Evolutionary conservation across 2,888 invertebrate genomes (phyloP), one percentile per base, ranked within the genome.

Genomic region (Dyspetes luteomarginatus): DNA sequence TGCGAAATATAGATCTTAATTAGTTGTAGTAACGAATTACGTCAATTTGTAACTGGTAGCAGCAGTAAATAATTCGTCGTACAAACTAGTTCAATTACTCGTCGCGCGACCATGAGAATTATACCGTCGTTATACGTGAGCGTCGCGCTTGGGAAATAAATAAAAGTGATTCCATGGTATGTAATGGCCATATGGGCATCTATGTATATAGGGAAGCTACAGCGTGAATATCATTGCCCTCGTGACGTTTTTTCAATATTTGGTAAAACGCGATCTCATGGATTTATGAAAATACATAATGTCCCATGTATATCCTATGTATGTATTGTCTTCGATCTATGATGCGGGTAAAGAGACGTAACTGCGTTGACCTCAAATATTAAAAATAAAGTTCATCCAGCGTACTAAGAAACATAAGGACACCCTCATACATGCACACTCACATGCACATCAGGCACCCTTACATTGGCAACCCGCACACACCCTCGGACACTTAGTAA

Each of bases 41-140:
- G 74, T 81, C 77, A 77, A 82, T 82, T 82, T 78, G 74, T 79
- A 84, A 83, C 82, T 74, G 78, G 80, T 82, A 82, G 82, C 78
- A 82, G 82, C 78, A 78, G 84, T 84, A 83, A 84, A 83, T 84
- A 83, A 84, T 84, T 83, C 81, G 83, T 78, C 76, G 78, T 73
- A 81, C 82, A 81, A 82, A 84, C 78, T 82, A 78, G 78, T 84
- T 81, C 84, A 84, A 84, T 83, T 84, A 83, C 83, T 82, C 72
- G 81, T 69, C 48, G 71, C 48, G 71, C 56, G 80, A 80, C 78
- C 83, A 78, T 77, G 75, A 75, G 77, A 78, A 82, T 83, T 82
- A 76, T 74, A 80, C 55, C 72, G 52, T 82, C 78, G 69, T 80
- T 69, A 48, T 17, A 52, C 73, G 74, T 22, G 77, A 60, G 58